A percentile compares a stretch with the other conserved stretches of the same genome.
Evolutionary conservation across 2,888 invertebrate genomes (phyloP).

Genomic region (Thecophora atra): DNA sequence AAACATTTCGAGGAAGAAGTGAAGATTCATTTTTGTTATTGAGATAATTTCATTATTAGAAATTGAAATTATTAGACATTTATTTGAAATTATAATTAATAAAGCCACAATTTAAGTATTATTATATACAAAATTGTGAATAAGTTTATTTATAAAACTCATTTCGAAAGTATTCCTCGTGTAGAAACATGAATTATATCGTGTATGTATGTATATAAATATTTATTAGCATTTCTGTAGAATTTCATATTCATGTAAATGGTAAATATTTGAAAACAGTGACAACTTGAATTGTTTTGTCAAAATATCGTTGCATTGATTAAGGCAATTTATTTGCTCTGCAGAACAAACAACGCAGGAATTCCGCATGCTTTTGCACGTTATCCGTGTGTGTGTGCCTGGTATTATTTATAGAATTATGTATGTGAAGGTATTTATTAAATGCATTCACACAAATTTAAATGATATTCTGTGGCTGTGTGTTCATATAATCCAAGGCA

Average conservation of each 20-base stretch:
- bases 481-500: conserved; percentile 13
- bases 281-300: conserved; percentile 31
- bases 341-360: conserved; percentile 22
- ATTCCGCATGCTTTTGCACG: conserved; percentile 6
- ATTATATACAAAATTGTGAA: too few relatives aligned
- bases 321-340: conserved; percentile 15
- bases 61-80: too few relatives aligned
- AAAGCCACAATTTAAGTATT: too few relatives aligned
- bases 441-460: background rate
- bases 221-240: background rate
- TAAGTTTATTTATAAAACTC: too few relatives aligned
- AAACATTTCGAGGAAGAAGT: too few relatives aligned
- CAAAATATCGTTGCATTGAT: conserved; percentile 22
- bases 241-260: background rate
- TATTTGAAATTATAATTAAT: too few relatives aligned
- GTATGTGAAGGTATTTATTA: background rate
- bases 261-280: conserved; percentile 25
- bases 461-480: background rate
- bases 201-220: too few relatives aligned
- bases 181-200: too few relatives aligned
- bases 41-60: too few relatives aligned
- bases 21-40: too few relatives aligned
- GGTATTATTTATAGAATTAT: background rate
- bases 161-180: too few relatives aligned
- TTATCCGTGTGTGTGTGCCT: background rate